These are phyloP conservation scores for Choloepus hoffmanni DNA, from an alignment of 2,113 vertebrate genomes.

Conservation along the genomic window DNA sequence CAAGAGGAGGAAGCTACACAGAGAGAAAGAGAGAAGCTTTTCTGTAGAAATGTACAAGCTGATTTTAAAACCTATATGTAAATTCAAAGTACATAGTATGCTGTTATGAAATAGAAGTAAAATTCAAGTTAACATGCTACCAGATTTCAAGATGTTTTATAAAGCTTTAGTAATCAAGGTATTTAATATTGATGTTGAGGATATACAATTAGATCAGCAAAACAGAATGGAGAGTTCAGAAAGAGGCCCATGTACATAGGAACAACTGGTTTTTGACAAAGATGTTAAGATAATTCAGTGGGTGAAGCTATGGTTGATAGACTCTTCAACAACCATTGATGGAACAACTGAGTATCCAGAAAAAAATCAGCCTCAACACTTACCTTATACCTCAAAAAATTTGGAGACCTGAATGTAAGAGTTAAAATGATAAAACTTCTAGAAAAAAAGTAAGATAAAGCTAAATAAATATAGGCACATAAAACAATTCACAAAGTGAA, in stretches of 20 bases:
- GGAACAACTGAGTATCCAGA: neutral
- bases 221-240: neutral
- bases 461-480: neutral
- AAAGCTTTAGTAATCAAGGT: neutral
- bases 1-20: neutral
- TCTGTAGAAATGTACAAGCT: neutral
- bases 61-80: neutral
- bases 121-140: neutral
- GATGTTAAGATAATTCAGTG: neutral
- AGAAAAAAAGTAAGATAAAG: neutral
- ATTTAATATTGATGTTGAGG: neutral
- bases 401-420: neutral
- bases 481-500: neutral
- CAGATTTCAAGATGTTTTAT: neutral
- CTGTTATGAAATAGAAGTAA: neutral
- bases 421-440: neutral
- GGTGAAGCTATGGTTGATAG: neutral
- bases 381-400: neutral
- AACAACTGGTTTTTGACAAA: conserved; percentile 3
- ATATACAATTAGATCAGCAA: neutral
- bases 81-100: neutral
- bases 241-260: neutral
- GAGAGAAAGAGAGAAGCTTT: neutral
- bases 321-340: neutral
- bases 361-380: neutral